Evolutionary conservation across 1,140 invertebrate species (phyloP).

Genomic region (Zaprionus vittiger): DNA sequence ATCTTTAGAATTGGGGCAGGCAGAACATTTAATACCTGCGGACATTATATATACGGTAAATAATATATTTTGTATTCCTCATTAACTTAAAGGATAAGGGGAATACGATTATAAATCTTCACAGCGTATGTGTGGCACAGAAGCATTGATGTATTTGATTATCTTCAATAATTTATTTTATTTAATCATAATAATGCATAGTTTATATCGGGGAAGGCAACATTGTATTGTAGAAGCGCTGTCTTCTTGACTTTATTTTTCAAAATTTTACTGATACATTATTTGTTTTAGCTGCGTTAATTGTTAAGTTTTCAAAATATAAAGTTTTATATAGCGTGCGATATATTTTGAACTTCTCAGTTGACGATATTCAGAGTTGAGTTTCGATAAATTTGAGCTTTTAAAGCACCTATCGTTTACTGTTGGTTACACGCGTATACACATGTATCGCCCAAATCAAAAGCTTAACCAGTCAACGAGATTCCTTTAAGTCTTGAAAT

Average conservation of each 20-base stretch:
- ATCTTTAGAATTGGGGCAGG: background rate
- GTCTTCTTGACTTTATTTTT: too few species aligned
- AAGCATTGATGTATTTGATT: too few species aligned
- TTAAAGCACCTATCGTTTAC: constrained; percentile 38
- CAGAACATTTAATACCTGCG: background rate
- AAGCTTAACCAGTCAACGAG: constrained; percentile 37
- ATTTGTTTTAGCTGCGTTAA: background rate
- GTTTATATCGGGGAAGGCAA: too few species aligned
- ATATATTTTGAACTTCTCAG: constrained; percentile 3
- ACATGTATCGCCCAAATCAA: constrained; percentile 27
- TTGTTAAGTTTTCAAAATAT: background rate
- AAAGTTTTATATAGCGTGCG: background rate
- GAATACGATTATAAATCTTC: too few species aligned
- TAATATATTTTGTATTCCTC: too few species aligned
- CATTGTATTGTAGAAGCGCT: too few species aligned
- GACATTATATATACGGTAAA: background rate
- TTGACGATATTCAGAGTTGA: constrained; percentile 6
- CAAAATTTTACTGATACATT: background rate
- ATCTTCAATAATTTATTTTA: too few species aligned
- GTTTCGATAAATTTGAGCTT: constrained; percentile 45
- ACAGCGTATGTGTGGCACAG: too few species aligned
- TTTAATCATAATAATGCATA: too few species aligned
- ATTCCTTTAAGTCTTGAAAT: constrained; percentile 37
- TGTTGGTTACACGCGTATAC: background rate
- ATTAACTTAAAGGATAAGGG: too few species aligned